These are phyloP conservation scores for Melinaea marsaeus DNA, from an alignment of 2,888 invertebrate species.

Conservation along the genomic window DNA sequence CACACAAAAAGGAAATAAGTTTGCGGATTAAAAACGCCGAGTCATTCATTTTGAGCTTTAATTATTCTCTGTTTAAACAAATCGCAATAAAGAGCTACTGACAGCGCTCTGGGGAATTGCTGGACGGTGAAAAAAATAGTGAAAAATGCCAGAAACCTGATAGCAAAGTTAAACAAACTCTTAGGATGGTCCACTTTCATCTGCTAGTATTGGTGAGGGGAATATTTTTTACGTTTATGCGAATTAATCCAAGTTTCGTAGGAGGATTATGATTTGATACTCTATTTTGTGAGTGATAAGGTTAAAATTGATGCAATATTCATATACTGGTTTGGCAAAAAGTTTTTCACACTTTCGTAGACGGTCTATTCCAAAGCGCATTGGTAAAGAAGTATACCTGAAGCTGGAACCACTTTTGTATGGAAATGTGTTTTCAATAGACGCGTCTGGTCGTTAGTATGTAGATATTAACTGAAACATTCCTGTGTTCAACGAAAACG, in stretches of 20 bases:
- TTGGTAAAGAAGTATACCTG: constrained; percentile 57
- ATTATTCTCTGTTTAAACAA: constrained; percentile 75
- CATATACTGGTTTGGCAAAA: constrained; percentile 15
- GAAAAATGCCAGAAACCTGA: constrained; percentile 51
- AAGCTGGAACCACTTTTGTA: constrained; percentile 53
- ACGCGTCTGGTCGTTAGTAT: constrained; percentile 27
- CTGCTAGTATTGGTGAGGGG: constrained; percentile 44
- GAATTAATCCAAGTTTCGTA: constrained; percentile 7
- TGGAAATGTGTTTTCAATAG: constrained; percentile 56
- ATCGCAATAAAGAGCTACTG: constrained; percentile 61
- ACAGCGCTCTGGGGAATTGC: constrained; percentile 44
- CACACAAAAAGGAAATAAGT: constrained; percentile 54
- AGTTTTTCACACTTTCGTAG: constrained; percentile 34
- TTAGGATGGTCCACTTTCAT: constrained; percentile 51
- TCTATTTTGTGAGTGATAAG: constrained; percentile 8
- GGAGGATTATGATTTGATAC: constrained; percentile 2
- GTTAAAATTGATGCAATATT: constrained; percentile 15
- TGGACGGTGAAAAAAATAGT: constrained; percentile 46
- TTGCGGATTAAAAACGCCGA: constrained; percentile 62
- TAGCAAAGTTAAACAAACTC: constrained; percentile 58
- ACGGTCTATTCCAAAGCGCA: constrained; percentile 46
- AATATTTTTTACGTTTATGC: constrained; percentile 17
- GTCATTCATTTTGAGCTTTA: constrained; percentile 68
- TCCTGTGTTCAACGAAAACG: constrained; percentile 12
- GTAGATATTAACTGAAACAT: constrained; percentile 23